Evolutionary conservation across 2,113 vertebrate genomes (phyloP).

Genomic region (Oreochromis aureus): DNA sequence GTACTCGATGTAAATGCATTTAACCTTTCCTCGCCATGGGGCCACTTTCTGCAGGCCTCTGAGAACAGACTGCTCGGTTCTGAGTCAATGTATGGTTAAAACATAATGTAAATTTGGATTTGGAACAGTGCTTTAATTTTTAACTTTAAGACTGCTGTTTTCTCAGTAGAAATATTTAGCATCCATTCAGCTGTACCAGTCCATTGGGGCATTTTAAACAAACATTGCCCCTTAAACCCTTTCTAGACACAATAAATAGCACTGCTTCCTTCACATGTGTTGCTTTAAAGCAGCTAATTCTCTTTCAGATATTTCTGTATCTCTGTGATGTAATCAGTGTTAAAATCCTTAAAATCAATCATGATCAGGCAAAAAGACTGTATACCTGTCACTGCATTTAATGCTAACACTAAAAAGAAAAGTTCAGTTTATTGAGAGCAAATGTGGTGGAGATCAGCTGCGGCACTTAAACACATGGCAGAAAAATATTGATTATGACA

Average conservation of each 20-base stretch:
- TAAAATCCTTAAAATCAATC: background rate
- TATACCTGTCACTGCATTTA: background rate
- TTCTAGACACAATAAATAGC: background rate
- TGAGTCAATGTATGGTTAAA: background rate
- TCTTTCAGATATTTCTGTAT: background rate
- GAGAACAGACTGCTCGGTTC: background rate
- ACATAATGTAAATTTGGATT: background rate
- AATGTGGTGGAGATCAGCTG: background rate
- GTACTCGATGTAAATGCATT: constrained; percentile 16
- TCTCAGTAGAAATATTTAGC: background rate
- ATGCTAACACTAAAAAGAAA: background rate
- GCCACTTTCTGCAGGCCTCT: background rate
- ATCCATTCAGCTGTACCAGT: background rate
- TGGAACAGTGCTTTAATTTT: background rate
- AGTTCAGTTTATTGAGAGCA: too few species aligned
- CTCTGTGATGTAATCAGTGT: background rate
- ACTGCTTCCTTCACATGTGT: background rate
- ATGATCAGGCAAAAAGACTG: background rate
- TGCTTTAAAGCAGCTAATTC: background rate
- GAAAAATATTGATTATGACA: background rate
- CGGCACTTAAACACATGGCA: background rate
- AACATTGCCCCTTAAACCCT: background rate
- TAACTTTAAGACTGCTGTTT: background rate
- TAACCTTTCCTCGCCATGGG: background rate
- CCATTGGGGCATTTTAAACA: background rate